Percentiles rank a stretch among this genome's conserved stretches.
Conservation (phyloP, 2,888 invertebrate species). For the Ophion ellenae region DNA sequence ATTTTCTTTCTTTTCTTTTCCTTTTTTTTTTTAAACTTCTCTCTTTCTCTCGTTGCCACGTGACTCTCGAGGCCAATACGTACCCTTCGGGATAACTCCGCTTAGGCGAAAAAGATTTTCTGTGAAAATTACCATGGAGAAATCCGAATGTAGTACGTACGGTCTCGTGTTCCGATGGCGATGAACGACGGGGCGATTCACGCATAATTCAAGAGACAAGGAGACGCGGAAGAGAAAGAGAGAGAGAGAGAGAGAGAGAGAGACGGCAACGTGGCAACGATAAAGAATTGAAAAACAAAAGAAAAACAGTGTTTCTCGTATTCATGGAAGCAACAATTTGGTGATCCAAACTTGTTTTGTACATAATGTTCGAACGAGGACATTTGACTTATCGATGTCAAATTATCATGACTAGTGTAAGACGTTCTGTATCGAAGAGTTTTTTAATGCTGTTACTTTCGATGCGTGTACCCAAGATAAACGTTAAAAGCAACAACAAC, state of each 20-base stretch:
- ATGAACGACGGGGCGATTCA: constrained; percentile 53
- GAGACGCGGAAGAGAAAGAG: constrained; percentile 14
- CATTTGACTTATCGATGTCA: constrained; percentile 65
- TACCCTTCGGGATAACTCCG: constrained; percentile 71
- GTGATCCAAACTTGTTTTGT: constrained; percentile 62
- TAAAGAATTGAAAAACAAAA: constrained; percentile 30
- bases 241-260: constrained; percentile 8
- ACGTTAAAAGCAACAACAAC: constrained; percentile 40
- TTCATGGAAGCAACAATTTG: constrained; percentile 46
- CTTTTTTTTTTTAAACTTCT: constrained; percentile 8
- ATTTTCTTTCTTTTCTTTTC: constrained; percentile 62
- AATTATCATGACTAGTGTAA: constrained; percentile 67
- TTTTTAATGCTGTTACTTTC: constrained; percentile 67
- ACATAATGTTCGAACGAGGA: constrained; percentile 62
- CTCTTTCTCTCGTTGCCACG: constrained; percentile 49
- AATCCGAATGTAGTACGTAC: constrained; percentile 40
- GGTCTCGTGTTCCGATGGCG: constrained; percentile 50
- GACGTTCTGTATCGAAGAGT: constrained; percentile 68
- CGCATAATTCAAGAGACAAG: constrained; percentile 44
- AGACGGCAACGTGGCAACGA: constrained; percentile 40
- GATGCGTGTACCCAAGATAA: constrained; percentile 65
- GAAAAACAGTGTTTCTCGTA: constrained; percentile 46
- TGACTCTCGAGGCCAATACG: constrained; percentile 66
- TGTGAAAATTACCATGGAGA: constrained; percentile 76
- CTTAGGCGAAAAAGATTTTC: constrained; percentile 75